These are phyloP conservation scores for Megaustenia siamemsis DNA, from an alignment of 2,888 invertebrate species.

Conservation along the genomic window DNA sequence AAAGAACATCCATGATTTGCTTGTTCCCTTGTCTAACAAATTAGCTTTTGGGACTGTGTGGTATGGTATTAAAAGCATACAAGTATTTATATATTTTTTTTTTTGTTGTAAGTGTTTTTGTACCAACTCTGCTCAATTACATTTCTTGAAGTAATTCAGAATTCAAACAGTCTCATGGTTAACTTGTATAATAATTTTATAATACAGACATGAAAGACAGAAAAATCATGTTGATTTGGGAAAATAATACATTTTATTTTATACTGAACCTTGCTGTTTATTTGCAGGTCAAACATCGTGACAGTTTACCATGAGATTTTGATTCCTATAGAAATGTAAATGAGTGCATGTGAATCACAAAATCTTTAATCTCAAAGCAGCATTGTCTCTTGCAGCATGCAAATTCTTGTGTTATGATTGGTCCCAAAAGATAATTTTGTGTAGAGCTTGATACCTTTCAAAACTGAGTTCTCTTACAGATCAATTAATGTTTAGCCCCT, in stretches of 20 bases:
- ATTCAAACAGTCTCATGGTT: conserved; percentile 4
- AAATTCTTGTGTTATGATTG: not conserved
- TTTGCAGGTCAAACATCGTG: not conserved
- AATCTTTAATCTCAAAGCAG: not conserved
- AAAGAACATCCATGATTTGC: conserved; percentile 29
- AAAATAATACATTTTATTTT: not conserved
- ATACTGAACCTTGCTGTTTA: not conserved
- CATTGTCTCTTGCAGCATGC: not conserved
- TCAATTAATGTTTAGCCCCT: conserved; percentile 2
- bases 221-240: not conserved
- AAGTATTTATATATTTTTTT: not conserved
- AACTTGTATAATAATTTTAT: not conserved
- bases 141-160: not conserved
- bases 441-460: conserved; percentile 37
- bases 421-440: conserved; percentile 41
- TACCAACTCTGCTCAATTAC: not conserved
- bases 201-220: not conserved
- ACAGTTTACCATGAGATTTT: conserved; percentile 20
- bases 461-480: conserved; percentile 44
- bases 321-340: not conserved
- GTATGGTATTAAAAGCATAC: not conserved
- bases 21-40: not conserved
- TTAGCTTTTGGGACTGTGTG: conserved; percentile 25
- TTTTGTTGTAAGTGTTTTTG: not conserved
- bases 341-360: conserved; percentile 5